Evolutionary conservation across 2,888 invertebrate genomes (phyloP).

Genomic region (Aspidiotus destructor): DNA sequence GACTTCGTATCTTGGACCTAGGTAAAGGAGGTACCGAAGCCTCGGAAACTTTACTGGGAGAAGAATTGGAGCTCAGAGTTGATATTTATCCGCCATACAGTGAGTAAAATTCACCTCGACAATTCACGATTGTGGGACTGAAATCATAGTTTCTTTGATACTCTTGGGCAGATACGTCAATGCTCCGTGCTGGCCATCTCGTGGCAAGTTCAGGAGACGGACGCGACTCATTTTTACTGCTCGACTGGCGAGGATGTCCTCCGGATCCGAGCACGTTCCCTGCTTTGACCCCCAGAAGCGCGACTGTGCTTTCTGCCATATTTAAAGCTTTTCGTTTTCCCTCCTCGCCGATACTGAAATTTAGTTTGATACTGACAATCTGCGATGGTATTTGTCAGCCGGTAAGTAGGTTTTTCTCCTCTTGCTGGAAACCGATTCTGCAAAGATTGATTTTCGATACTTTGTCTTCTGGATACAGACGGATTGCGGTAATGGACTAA

Average conservation of each 20-base stretch:
- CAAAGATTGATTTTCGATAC: neutral
- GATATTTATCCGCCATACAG: conserved; percentile 50
- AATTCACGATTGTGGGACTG: neutral
- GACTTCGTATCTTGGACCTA: conserved; percentile 41
- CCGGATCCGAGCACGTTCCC: conserved; percentile 59
- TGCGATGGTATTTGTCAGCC: conserved; percentile 60
- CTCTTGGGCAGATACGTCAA: conserved; percentile 36
- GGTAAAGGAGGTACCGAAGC: conserved; percentile 46
- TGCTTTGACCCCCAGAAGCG: conserved; percentile 42
- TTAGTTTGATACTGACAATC: conserved; percentile 71
- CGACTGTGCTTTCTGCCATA: conserved; percentile 38
- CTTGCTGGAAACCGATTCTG: neutral
- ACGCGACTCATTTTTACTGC: conserved; percentile 57
- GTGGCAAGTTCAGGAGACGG: conserved; percentile 68
- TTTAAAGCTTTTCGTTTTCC: conserved; percentile 73
- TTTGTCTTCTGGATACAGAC: conserved; percentile 38
- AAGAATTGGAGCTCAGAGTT: conserved; percentile 55
- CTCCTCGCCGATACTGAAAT: conserved; percentile 68
- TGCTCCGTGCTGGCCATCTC: conserved; percentile 62
- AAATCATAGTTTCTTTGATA: neutral
- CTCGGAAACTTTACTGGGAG: conserved; percentile 57
- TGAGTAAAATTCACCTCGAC: conserved; percentile 38
- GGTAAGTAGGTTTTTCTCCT: conserved; percentile 43
- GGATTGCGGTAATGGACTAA: conserved; percentile 43
- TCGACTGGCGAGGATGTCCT: conserved; percentile 72